Base-by-base conservation (phyloP, 2,888 invertebrate species). In the Archips crataeganus region DNA sequence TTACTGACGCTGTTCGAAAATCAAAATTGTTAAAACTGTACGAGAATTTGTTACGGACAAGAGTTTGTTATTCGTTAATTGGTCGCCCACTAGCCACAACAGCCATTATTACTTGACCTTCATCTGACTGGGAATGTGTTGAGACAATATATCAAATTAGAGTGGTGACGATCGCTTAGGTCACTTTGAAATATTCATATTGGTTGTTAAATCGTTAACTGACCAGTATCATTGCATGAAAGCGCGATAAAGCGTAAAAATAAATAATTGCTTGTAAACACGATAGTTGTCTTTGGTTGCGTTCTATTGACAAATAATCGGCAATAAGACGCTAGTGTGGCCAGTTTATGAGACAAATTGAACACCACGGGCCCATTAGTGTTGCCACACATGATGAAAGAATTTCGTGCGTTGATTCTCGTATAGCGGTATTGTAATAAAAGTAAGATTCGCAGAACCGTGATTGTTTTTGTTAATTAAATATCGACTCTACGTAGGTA, bases 11-110 rank as follows among this genome's bases (percentile, higher is more conserved):
- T 87, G 87, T 89, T 88, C 84, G 80, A 90, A 89, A 89, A 84
- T 88, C 85, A 88, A 93, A 74, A 93, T 93, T 91, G 93, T 93
- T 93, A 91, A 91, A 92, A 93, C 93, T 93, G 92, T 93, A 93
- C 89, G 93, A 93, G 87, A 84, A 92, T 93, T 93, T 82, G 93
- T 88, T 87, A 92, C 90, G 91, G 90, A 84, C 82, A 79, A 87
- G 87, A 91, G 90, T 92, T 93, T 90, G 91, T 91, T 92, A 90
- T 88, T 86, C 87, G 83, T 86, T 93, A 93, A 93, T 93, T 93
- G 92, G 89, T 91, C 90, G 85, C 88, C 85, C 88, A 88, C 88
- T 81, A 86, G 79, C 79, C 68, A 78, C 74, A 79, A 77, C 75
- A 75, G 80, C 90, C 87, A 85, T n/a, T 75, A 49, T 77, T 80